Conservation (phyloP, 2,797 vertebrate genomes). For the Mus spretus region DNA sequence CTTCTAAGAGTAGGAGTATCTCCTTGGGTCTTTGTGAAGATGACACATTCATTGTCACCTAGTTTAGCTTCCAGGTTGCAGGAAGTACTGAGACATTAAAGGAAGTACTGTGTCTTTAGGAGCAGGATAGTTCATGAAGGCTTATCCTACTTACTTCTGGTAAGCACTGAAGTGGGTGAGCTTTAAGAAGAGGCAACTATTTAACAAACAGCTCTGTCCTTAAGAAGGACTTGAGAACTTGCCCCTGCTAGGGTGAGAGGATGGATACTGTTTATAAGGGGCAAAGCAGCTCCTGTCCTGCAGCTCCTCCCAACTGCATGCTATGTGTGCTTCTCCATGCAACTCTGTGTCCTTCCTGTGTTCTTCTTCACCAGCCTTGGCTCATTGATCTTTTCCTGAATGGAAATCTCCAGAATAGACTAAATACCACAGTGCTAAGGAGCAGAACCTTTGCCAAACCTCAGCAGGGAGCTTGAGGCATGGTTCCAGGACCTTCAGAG, state of each 20-base stretch:
- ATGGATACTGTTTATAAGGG: background rate
- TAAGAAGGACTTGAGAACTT: slow-evolving; percentile 13
- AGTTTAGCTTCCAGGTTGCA: slow-evolving; percentile 17
- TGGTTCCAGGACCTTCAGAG: slow-evolving; percentile 46
- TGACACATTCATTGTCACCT: background rate
- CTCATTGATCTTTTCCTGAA: slow-evolving; percentile 81
- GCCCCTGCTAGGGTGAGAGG: background rate
- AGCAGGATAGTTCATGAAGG: background rate
- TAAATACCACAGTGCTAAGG: slow-evolving; percentile 63
- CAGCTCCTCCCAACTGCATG: slow-evolving; percentile 90
- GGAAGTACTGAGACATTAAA: background rate
- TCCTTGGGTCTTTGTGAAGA: background rate
- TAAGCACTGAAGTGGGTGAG: slow-evolving; percentile 9
- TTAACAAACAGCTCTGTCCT: background rate
- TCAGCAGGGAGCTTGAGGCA: slow-evolving; percentile 47
- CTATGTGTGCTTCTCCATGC: slow-evolving; percentile 91
- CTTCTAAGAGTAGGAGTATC: background rate
- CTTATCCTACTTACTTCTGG: slow-evolving; percentile 45
- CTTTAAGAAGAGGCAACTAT: slow-evolving; percentile 28
- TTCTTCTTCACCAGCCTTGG: slow-evolving; percentile 84
- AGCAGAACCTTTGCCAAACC: background rate
- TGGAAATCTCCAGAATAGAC: slow-evolving; percentile 84
- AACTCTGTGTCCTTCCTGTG: slow-evolving; percentile 89
- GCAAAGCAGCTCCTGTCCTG: slow-evolving; percentile 81
- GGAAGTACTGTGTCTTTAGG: background rate